These are phyloP conservation scores for Amblyraja radiata DNA, from an alignment of 2,797 vertebrate species.

Conservation along the genomic window DNA sequence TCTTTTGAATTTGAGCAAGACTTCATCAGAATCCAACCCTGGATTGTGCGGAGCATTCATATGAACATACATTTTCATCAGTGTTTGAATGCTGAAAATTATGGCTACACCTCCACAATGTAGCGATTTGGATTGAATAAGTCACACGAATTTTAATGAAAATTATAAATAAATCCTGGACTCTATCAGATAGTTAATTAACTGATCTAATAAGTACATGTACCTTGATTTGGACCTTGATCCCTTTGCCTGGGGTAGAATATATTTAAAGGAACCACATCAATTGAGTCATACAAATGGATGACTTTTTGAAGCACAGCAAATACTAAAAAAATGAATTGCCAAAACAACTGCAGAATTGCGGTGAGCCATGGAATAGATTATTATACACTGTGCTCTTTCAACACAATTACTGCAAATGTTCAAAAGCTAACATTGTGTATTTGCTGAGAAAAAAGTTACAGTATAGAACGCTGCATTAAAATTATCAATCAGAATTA, in stretches of 20 bases:
- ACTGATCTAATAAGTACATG: background rate
- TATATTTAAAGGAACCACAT: slow-evolving; percentile 15
- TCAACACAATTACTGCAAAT: slow-evolving; percentile 19
- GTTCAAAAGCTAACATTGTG: background rate
- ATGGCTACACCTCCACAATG: background rate
- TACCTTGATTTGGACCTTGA: background rate
- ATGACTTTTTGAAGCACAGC: background rate
- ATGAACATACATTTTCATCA: slow-evolving; percentile 7
- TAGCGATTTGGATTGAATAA: background rate
- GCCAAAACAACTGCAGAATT: slow-evolving; percentile 7
- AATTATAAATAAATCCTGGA: background rate
- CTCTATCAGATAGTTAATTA: background rate
- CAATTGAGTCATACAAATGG: background rate
- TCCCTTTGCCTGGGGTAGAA: background rate
- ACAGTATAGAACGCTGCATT: too few species aligned
- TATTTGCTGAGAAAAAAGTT: background rate
- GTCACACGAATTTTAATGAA: background rate
- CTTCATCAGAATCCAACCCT: background rate
- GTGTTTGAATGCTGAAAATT: background rate
- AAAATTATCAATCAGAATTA: background rate
- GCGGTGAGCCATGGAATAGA: background rate
- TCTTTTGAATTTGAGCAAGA: background rate
- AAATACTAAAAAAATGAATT: background rate
- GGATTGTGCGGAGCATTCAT: background rate
- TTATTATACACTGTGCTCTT: background rate